Evolutionary conservation across 2,797 vertebrate species (phyloP).

Genomic region (Synaphobranchus kaupii): DNA sequence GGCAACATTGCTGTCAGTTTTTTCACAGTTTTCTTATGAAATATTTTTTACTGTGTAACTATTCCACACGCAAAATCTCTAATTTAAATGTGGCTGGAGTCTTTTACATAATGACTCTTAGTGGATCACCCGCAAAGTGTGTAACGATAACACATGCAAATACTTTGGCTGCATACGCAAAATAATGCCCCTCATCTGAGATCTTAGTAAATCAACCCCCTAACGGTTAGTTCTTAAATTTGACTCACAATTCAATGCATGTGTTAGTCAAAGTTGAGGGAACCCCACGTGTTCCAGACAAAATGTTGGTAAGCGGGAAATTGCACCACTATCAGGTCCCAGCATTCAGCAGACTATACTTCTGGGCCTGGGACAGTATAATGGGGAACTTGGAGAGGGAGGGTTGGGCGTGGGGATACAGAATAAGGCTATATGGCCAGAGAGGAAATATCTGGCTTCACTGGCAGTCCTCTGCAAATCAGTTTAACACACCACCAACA

Average conservation of each 20-base stretch:
- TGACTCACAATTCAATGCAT: neutral
- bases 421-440: too few species aligned
- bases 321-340: neutral
- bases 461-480: neutral
- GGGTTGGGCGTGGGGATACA: too few species aligned
- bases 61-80: too few species aligned
- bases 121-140: too few species aligned
- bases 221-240: neutral
- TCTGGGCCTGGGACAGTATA: neutral
- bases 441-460: neutral
- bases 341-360: neutral
- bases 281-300: neutral
- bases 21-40: too few species aligned
- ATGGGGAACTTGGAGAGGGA: too few species aligned
- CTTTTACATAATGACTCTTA: too few species aligned
- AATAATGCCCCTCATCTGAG: too few species aligned
- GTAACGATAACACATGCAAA: neutral
- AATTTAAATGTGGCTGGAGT: too few species aligned
- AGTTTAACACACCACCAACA: neutral
- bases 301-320: neutral
- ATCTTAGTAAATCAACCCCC: too few species aligned
- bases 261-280: neutral
- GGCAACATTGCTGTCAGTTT: too few species aligned
- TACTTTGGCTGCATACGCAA: neutral
- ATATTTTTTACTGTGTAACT: too few species aligned